These are phyloP conservation scores for Dreissena rostriformis DNA, from an alignment of 1,140 invertebrate genomes.

Conservation along the genomic window DNA sequence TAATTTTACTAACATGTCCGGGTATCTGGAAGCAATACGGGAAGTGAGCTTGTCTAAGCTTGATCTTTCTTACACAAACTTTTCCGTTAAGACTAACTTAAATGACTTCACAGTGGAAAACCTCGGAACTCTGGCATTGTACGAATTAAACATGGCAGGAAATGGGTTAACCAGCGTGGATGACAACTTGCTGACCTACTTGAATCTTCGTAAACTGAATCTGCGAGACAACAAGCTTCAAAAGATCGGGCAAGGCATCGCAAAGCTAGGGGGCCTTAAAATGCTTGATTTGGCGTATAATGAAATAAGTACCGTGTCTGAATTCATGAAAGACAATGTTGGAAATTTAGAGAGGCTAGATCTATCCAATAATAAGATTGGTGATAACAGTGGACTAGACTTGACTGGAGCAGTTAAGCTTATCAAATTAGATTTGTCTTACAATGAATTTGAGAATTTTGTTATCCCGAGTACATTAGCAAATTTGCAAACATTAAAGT, in stretches of 20 bases:
- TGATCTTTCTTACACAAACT: slow-evolving; percentile 39
- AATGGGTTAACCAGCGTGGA: slow-evolving; percentile 41
- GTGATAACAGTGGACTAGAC: slow-evolving; percentile 24
- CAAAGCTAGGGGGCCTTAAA: slow-evolving; percentile 22
- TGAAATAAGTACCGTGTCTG: slow-evolving; percentile 15
- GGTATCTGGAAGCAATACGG: slow-evolving; percentile 29
- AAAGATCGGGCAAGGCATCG: slow-evolving; percentile 21
- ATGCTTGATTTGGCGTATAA: slow-evolving; percentile 42
- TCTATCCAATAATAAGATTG: slow-evolving; percentile 29
- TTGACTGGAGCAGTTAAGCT: slow-evolving; percentile 20
- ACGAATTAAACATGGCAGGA: slow-evolving; percentile 37
- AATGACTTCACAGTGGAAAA: slow-evolving; percentile 12
- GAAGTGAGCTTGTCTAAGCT: slow-evolving; percentile 25
- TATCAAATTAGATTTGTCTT: slow-evolving; percentile 26
- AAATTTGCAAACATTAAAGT: slow-evolving; percentile 13
- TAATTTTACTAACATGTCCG: slow-evolving; percentile 16
- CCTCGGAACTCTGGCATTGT: slow-evolving; percentile 30
- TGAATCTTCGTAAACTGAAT: slow-evolving; percentile 33
- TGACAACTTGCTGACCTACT: slow-evolving; percentile 23
- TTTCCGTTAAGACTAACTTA: slow-evolving; percentile 35
- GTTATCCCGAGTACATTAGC: slow-evolving; percentile 6
- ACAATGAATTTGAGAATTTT: slow-evolving; percentile 40
- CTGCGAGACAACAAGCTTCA: slow-evolving; percentile 27
- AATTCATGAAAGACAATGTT: slow-evolving; percentile 36
- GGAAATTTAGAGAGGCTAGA: slow-evolving; percentile 30